Evolutionary conservation across 2,888 invertebrate genomes (phyloP).

Genomic region (Ichneumoninae sp.): DNA sequence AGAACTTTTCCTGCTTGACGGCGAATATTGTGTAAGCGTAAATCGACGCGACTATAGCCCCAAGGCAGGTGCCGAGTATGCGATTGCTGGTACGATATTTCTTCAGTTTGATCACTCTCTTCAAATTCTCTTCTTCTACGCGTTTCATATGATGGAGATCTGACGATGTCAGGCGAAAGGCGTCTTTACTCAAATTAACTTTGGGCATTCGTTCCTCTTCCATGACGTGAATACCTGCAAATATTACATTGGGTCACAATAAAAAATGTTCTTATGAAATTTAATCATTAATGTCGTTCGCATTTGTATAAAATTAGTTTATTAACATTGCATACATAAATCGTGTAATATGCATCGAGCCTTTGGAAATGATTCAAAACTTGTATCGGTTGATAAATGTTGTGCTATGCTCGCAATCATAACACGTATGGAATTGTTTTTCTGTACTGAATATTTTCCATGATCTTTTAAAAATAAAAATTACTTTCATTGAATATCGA

Average conservation of each 20-base stretch:
- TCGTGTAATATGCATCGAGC: neutral
- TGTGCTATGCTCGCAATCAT: neutral
- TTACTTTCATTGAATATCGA: neutral
- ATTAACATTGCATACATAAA: neutral
- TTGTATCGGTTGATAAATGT: neutral
- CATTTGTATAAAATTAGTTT: neutral
- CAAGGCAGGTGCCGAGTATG: slow-evolving; percentile 88
- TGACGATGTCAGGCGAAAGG: slow-evolving; percentile 86
- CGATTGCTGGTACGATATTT: slow-evolving; percentile 88
- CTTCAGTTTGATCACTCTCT: slow-evolving; percentile 89
- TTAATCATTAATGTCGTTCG: neutral
- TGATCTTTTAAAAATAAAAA: neutral
- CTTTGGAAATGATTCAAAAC: neutral
- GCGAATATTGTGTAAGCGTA: slow-evolving; percentile 94
- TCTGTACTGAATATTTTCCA: neutral
- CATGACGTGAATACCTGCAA: slow-evolving; percentile 60
- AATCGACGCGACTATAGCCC: slow-evolving; percentile 90
- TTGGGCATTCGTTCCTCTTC: slow-evolving; percentile 86
- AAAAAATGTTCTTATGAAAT: neutral
- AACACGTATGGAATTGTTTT: neutral
- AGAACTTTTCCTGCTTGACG: slow-evolving; percentile 95
- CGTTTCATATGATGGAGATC: slow-evolving; percentile 92
- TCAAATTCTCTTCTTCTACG: slow-evolving; percentile 91
- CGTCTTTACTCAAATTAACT: slow-evolving; percentile 83
- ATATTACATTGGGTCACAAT: neutral